Base-by-base conservation (phyloP, 2,113 vertebrate genomes). In the Silurus glanis region DNA sequence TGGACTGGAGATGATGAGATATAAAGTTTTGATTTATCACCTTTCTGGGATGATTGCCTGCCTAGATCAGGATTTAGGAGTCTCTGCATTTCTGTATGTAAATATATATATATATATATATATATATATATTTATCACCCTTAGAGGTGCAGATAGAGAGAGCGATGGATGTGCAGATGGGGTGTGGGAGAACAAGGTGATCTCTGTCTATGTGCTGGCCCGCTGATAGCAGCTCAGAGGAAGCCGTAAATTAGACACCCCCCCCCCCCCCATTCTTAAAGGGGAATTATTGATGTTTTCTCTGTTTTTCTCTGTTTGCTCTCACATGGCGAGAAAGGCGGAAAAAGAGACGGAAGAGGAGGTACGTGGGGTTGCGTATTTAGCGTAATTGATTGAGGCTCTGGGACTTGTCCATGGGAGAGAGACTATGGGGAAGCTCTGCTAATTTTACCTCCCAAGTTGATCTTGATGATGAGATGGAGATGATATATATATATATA, bases 191-290 rank as follows among this genome's bases (percentile, higher is more conserved):
- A 94, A 91, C 92, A 94, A 93, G 93, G 93, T 92, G 85, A 13
- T 56, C 51, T 89, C 85, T 71, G 72, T 87, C 16, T 90, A 91
- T 19, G 88, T 90, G 89, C 89, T 89, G 90, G 90, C 91, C 92
- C 80, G 83, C 90, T 84, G 93, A 94, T 94, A 93, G 92, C 93
- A 91, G 92, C 94, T 94, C 93, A 87, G 90, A 94, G 94, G 95
- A 94, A 96, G 95, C 93, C 90, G 93, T 95, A 94, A 95, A 95
- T 95, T 94, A 95, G 92, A 93, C 92, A 91, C 91, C 62, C 51
- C 92, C 28, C 28, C 91, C 62, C 51, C 92, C 28, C 28, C 28
- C 37, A 2, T 37, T 37, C 37, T 37, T 92, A 94, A 92, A 90
- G 91, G 93, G 87, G 93, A 90, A 93, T 91, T 91, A 90, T 84